Evolutionary conservation across 2,888 invertebrate species (phyloP), one percentile per base, ranked within the genome.

Genomic region (Strigamia transsilvanica): DNA sequence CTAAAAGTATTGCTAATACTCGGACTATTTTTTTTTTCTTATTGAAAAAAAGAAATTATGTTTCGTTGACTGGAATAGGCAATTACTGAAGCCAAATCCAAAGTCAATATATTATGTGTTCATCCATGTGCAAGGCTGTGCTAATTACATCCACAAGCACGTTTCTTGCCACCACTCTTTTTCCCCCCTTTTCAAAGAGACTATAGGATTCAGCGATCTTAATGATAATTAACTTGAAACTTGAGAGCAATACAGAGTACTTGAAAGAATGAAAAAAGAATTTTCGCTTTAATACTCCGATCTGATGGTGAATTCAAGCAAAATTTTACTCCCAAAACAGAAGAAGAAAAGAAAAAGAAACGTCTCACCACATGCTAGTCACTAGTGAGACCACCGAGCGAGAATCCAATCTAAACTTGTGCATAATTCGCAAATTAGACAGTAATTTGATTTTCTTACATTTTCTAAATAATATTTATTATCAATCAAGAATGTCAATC

Each of bases 21-120:
- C 38, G 27, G 27, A 27, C 38, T 38, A 18, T n/a, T 18, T 56
- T 56, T n/a, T 56, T 56, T 56, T 56, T 18, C 1, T 18, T 18
- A 6, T 4, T 7, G 9, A 56, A 56, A 56, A 21, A 51, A 51
- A 56, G 21, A 2, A n/a, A 1, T 15, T 56, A 56, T 56, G 56
- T 56, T 56, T 56, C 56, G 56, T 56, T 56, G 18, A 18, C 18
- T 56, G 18, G 56, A 56, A 21, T 56, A 56, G 18, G 56, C 56
- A 56, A 56, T 56, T 56, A 56, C 56, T 56, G 56, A 56, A 56
- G 56, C 56, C 56, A 56, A 56, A 56, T 56, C 56, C 56, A 56
- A 56, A 56, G 56, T 56, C 56, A 56, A 56, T 56, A 56, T 56
- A 56, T 56, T 56, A 56, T 56, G 56, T 56, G 56, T 56, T 56